These are phyloP conservation scores for Zaprionus bogoriensis DNA, from an alignment of 2,888 invertebrate genomes.

Conservation along the genomic window DNA sequence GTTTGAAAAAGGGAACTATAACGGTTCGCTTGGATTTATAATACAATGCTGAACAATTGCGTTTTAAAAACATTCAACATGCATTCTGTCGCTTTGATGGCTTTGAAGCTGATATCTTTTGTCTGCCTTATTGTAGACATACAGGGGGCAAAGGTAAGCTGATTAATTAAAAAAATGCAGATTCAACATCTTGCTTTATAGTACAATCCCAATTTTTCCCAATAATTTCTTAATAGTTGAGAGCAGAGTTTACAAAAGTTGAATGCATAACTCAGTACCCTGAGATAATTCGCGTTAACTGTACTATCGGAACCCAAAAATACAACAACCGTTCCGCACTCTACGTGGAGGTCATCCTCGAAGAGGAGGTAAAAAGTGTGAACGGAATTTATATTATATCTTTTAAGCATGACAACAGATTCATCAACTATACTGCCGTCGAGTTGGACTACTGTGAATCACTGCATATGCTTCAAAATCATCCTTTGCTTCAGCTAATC, in stretches of 20 bases:
- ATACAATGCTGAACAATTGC: background rate
- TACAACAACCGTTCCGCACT: no score
- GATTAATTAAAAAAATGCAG: no score
- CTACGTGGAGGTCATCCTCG: background rate
- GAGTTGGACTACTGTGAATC: background rate
- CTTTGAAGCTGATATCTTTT: background rate
- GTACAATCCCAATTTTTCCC: no score
- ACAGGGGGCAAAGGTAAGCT: background rate
- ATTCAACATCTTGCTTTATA: no score
- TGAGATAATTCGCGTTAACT: slow-evolving; percentile 8
- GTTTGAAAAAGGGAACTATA: background rate
- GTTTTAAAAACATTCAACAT: background rate
- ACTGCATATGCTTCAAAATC: background rate
- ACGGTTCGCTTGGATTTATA: background rate
- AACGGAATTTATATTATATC: background rate
- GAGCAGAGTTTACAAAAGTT: slow-evolving; percentile 23
- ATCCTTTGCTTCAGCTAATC: background rate
- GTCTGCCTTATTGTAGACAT: background rate
- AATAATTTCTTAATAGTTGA: background rate
- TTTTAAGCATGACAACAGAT: background rate
- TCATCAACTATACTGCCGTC: background rate
- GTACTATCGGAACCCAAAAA: no score
- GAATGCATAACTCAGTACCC: slow-evolving; percentile 24
- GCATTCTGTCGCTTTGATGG: background rate
- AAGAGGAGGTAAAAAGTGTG: background rate